Percentiles rank a stretch among this genome's conserved stretches.
Conservation (phyloP, 2,888 invertebrate species). For the Pecten maximus region DNA sequence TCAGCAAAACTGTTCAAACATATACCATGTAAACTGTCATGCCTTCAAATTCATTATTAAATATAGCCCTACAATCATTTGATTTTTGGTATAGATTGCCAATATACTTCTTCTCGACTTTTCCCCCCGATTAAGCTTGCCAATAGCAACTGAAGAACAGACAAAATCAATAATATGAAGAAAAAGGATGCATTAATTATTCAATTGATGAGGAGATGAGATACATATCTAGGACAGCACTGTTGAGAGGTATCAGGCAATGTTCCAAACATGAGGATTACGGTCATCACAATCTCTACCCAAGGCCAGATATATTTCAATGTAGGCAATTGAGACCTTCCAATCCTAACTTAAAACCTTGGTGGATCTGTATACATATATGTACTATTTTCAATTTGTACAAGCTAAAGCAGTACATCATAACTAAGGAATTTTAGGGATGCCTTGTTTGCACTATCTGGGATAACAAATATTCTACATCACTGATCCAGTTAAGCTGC, state of each 20-base stretch:
- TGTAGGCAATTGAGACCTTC: too few species aligned
- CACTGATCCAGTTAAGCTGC: too few species aligned
- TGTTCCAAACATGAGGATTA: neutral
- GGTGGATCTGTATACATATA: too few species aligned
- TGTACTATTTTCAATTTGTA: too few species aligned
- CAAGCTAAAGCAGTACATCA: too few species aligned
- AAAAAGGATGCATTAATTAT: slow-evolving; percentile 22
- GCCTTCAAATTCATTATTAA: neutral
- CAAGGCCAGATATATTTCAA: too few species aligned
- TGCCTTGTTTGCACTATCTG: too few species aligned
- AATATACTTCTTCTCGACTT: neutral
- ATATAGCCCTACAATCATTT: neutral
- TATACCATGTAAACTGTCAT: neutral
- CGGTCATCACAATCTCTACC: too few species aligned
- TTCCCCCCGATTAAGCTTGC: neutral
- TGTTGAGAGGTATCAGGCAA: neutral
- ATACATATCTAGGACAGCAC: neutral
- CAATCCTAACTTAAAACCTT: too few species aligned
- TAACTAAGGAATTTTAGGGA: too few species aligned
- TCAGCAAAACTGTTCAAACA: too few species aligned
- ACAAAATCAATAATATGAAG: slow-evolving; percentile 18
- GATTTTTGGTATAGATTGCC: neutral
- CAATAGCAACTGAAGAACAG: neutral
- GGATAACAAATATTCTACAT: too few species aligned
- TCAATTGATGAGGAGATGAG: neutral